phyloP scores from a whole-genome alignment of 2,797 vertebrate species.

The Peromyscus melanophrys region DNA sequence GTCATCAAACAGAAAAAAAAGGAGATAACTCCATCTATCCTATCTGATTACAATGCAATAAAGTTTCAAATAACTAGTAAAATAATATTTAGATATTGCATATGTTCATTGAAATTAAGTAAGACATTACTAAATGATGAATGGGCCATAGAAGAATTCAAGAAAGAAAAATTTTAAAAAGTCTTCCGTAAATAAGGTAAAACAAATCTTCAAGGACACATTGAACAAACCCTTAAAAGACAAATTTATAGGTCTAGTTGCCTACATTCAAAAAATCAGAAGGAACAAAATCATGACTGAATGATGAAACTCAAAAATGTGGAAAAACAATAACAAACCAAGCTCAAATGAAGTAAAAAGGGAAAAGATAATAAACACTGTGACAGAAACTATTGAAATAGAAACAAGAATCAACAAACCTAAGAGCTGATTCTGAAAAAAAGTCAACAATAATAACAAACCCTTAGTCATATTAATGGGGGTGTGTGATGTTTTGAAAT shows the following conservation, averaged over 20 bases:
- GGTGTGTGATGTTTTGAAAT: background rate
- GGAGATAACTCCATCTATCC: background rate
- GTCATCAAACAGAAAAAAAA: background rate
- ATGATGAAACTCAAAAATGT: background rate
- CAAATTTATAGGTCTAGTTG: background rate
- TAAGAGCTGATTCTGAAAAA: background rate
- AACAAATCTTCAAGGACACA: background rate
- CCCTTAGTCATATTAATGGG: background rate
- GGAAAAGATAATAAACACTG: background rate
- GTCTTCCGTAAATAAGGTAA: background rate
- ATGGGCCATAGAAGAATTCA: background rate
- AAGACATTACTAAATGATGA: background rate
- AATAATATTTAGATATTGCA: background rate
- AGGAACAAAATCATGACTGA: background rate
- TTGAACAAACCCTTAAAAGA: background rate
- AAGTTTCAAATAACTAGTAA: background rate
- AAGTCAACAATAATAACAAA: background rate
- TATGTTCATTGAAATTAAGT: background rate
- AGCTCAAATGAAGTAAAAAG: background rate
- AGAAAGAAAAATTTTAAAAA: background rate
- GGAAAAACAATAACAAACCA: background rate
- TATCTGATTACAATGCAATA: background rate
- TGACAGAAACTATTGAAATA: background rate
- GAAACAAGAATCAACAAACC: background rate
- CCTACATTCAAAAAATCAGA: background rate